These are phyloP conservation scores for Pogonomyrmex californicus DNA, from an alignment of 1,140 invertebrate species.

Conservation along the genomic window DNA sequence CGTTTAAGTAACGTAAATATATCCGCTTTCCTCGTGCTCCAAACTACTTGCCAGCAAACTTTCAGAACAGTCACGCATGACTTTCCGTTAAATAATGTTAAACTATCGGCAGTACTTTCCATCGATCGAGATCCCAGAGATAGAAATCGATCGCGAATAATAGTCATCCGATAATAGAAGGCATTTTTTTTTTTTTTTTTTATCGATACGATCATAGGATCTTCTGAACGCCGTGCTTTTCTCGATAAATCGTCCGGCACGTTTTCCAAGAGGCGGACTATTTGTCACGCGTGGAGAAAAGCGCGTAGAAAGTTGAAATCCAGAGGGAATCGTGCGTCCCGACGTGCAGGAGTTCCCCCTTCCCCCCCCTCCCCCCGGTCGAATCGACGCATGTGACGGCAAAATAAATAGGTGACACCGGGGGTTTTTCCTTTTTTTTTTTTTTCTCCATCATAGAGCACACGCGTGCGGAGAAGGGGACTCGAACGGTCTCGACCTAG, in stretches of 20 bases:
- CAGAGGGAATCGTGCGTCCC: neutral
- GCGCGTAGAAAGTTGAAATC: conserved; percentile 29
- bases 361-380: neutral
- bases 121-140: conserved; percentile 15
- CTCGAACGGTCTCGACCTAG: conserved; percentile 58
- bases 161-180: neutral
- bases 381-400: conserved; percentile 53
- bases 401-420: conserved; percentile 75
- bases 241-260: neutral
- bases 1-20: neutral
- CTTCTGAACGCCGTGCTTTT: neutral
- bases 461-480: neutral
- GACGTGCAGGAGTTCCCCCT: neutral
- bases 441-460: conserved; percentile 73
- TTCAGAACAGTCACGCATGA: neutral
- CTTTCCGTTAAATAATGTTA: conserved; percentile 33
- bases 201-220: neutral
- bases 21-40: neutral
- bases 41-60: neutral
- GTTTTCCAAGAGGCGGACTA: neutral
- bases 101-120: conserved; percentile 38
- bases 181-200: neutral
- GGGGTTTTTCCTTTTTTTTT: conserved; percentile 40
- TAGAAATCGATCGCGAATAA: conserved; percentile 13
- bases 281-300: neutral